Evolutionary conservation across 2,113 vertebrate genomes (phyloP).

Genomic region (Suricata suricatta): DNA sequence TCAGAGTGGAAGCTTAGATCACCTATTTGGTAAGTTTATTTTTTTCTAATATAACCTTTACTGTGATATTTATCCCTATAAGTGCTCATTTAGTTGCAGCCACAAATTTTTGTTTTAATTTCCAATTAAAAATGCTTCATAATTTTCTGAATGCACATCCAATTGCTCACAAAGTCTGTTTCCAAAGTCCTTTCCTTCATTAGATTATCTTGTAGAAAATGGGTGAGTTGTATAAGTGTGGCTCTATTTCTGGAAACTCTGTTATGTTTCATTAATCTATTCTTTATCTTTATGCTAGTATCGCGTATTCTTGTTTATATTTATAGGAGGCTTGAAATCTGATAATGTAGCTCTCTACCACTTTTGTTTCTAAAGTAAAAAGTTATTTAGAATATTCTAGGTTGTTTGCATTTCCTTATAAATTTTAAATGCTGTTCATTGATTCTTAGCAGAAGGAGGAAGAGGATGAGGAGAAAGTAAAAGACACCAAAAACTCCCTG

Average conservation of each 20-base stretch:
- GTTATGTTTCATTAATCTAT: background rate
- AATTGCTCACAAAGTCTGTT: background rate
- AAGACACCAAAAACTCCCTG: background rate
- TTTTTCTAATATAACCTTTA: background rate
- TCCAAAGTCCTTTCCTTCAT: background rate
- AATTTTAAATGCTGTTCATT: background rate
- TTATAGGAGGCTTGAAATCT: background rate
- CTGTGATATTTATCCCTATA: background rate
- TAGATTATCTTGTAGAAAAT: background rate
- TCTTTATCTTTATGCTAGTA: background rate
- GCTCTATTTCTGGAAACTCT: background rate
- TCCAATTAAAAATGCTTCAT: background rate
- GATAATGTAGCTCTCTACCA: background rate
- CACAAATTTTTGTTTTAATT: background rate
- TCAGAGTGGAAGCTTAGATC: background rate
- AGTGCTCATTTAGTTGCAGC: background rate
- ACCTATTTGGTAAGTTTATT: background rate
- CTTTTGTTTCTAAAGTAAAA: background rate
- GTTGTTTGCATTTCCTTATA: constrained; percentile 3
- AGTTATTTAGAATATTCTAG: background rate
- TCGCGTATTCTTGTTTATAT: background rate
- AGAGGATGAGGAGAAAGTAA: background rate
- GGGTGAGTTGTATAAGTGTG: background rate
- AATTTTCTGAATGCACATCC: background rate
- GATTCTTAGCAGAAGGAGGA: background rate